Evolutionary conservation across 2,113 vertebrate genomes (phyloP).

Genomic region (Oncorhynchus masou): DNA sequence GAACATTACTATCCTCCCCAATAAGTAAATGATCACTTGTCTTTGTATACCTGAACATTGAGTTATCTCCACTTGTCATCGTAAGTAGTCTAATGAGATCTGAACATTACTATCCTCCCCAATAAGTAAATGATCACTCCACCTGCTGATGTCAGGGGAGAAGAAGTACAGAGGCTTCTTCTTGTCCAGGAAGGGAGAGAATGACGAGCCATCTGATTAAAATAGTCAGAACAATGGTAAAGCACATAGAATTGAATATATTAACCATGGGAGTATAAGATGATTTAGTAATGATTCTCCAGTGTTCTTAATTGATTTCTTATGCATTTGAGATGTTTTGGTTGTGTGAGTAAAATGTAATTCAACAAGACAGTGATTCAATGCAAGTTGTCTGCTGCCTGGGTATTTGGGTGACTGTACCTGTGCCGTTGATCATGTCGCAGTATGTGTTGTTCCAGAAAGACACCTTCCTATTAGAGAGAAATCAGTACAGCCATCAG

Average conservation of each 20-base stretch:
- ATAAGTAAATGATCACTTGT: no score
- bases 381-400: neutral
- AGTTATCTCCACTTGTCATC: no score
- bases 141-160: conserved; percentile 96
- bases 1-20: no score
- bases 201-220: conserved; percentile 85
- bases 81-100: no score
- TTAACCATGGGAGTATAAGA: neutral
- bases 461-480: conserved; percentile 71
- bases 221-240: neutral
- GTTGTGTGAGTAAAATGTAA: neutral
- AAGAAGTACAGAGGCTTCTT: conserved; percentile 79
- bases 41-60: no score
- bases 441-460: conserved; percentile 83
- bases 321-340: neutral
- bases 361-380: neutral
- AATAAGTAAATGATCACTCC: neutral
- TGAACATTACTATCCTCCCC: neutral
- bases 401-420: conserved; percentile 60
- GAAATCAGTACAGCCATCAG: neutral
- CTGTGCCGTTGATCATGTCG: conserved; percentile 93
- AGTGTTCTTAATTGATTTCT: neutral
- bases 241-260: neutral
- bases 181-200: conserved; percentile 85
- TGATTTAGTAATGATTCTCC: neutral